A percentile compares a stretch with the other conserved stretches of the same genome.
Conservation (phyloP, 2,113 vertebrate genomes). For the Caranx melampygus region DNA sequence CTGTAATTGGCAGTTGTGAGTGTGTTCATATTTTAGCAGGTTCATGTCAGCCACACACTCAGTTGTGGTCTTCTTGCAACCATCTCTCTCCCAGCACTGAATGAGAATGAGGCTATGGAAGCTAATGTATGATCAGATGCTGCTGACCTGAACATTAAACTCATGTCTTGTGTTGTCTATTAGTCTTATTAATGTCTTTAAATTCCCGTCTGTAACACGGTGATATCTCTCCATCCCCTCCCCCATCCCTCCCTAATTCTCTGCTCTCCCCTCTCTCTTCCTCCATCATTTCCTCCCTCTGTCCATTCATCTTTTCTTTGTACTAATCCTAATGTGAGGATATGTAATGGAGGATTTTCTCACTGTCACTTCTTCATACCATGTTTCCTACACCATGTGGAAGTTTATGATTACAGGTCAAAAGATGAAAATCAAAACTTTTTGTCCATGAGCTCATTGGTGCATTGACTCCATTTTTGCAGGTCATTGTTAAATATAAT, state of each 20-base stretch:
- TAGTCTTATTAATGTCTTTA: slow-evolving; percentile 55
- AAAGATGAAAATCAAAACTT: too few species aligned
- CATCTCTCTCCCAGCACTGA: slow-evolving; percentile 3
- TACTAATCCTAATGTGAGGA: neutral
- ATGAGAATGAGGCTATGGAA: neutral
- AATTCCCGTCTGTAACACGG: slow-evolving; percentile 20
- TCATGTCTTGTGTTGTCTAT: slow-evolving; percentile 49
- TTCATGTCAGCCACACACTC: slow-evolving; percentile 22
- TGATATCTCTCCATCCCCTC: slow-evolving; percentile 20
- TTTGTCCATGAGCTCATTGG: too few species aligned
- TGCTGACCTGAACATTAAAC: slow-evolving; percentile 46
- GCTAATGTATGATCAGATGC: slow-evolving; percentile 50
- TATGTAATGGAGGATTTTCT: slow-evolving; percentile 4
- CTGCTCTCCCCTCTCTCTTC: neutral
- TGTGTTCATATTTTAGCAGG: slow-evolving; percentile 40
- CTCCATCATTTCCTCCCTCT: slow-evolving; percentile 12
- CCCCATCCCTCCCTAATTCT: neutral
- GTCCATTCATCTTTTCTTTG: slow-evolving; percentile 26
- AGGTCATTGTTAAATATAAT: too few species aligned
- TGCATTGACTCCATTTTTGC: too few species aligned
- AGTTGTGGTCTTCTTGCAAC: neutral
- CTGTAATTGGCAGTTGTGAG: slow-evolving; percentile 39
- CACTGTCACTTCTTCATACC: neutral
- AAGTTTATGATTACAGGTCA: neutral
- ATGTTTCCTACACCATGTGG: neutral